Evolutionary conservation across 2,797 vertebrate species (phyloP), one percentile per base, ranked within the genome.

Genomic region (Dallia pectoralis): DNA sequence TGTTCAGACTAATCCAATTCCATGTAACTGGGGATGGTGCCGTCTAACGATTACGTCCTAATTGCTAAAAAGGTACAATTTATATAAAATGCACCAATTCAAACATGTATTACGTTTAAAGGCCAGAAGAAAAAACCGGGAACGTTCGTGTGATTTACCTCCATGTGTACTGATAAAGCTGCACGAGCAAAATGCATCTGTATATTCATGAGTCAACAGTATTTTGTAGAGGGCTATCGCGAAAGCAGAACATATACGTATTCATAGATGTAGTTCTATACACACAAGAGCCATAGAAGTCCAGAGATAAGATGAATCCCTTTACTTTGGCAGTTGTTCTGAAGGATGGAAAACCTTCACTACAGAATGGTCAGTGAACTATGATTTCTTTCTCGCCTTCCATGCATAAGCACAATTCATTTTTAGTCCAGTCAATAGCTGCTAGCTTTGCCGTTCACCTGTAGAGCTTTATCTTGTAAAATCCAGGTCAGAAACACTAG

Each of bases 1-100:
- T 40, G 0, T 64, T 81, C 66, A 56, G 68, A 74, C 66, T 70
- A 22, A 76, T 74, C 69, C 73, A 73, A 73, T 81, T 75, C 79
- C 79, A 68, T 76, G 80, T 82, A 82, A 80, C 81, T 82, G 82
- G 71, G 79, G 84, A 79, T 25, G 16, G 77, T 80, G 71, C 77
- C 67, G 33, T 72, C 72, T 72, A 49, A 77, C 76, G 40, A 74
- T 80, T 81, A 69, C 56, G 33, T 6, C 29, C 68, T 81, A 69
- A 83, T 87, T 78, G 80, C 70, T 2, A 51, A 6, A 70, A 48
- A 71, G 62, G 33, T 70, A 75, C 72, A 77, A 77, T 81, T 73
- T 27, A 36, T 75, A 68, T 22, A 62, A 15, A 1, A 30, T 59
- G 53, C 12, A 59, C 11, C 25, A 14, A 12, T 59, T 59, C 22